Evolutionary conservation across 2,113 vertebrate species (phyloP).

Genomic region (human): GRCh38 chr2:214437501-214438000

Average conservation of each 20-base stretch:
- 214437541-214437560: background rate
- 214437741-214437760: background rate
- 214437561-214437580: background rate
- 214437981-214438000: background rate
- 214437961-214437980: slow-evolving; percentile 39
- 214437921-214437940: background rate
- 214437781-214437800: too few relatives aligned
- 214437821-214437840: slow-evolving; percentile 7
- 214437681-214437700: background rate
- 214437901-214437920: slow-evolving; percentile 5
- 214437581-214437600: background rate
- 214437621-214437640: background rate
- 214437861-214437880: background rate
- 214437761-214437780: too few relatives aligned
- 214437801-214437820: background rate
- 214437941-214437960: background rate
- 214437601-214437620: background rate
- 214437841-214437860: background rate
- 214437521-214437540: background rate
- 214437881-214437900: background rate
- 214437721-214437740: background rate
- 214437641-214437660: background rate
- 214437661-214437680: background rate
- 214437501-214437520: background rate
- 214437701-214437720: background rate